Conservation (phyloP, 2,113 vertebrate species). For the Entomyzon cyanotis region DNA sequence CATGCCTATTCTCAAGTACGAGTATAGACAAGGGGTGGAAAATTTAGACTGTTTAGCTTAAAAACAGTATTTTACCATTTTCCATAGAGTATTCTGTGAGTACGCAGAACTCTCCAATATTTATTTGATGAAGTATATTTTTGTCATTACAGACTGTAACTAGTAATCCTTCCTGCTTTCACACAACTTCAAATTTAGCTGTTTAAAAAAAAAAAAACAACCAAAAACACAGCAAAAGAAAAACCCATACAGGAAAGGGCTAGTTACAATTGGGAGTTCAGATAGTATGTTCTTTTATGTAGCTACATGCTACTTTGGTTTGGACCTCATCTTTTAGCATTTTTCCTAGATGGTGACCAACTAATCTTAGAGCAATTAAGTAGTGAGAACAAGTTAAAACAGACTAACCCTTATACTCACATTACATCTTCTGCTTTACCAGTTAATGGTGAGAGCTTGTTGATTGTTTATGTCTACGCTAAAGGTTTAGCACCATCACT, state of each 20-base stretch:
- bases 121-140: not conserved
- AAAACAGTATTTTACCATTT: not conserved
- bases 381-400: not conserved
- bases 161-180: not conserved
- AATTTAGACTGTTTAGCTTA: not conserved
- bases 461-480: not conserved
- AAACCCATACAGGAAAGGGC: not conserved
- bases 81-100: not conserved
- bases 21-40: not conserved
- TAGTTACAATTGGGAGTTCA: conserved; percentile 1
- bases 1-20: not conserved
- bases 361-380: not conserved
- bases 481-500: not conserved
- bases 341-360: not conserved
- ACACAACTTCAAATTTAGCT: not conserved
- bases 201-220: not conserved
- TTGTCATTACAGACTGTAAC: not conserved
- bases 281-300: not conserved
- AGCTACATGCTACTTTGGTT: not conserved
- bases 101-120: not conserved
- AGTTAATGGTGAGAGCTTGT: not conserved
- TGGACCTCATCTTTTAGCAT: not conserved
- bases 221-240: conserved; percentile 1
- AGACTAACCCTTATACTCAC: not conserved
- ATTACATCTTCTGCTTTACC: conserved; percentile 9